These are phyloP conservation scores for Ornithorhynchus anatinus DNA, from an alignment of 2,113 vertebrate species.

Conservation along the genomic window DNA sequence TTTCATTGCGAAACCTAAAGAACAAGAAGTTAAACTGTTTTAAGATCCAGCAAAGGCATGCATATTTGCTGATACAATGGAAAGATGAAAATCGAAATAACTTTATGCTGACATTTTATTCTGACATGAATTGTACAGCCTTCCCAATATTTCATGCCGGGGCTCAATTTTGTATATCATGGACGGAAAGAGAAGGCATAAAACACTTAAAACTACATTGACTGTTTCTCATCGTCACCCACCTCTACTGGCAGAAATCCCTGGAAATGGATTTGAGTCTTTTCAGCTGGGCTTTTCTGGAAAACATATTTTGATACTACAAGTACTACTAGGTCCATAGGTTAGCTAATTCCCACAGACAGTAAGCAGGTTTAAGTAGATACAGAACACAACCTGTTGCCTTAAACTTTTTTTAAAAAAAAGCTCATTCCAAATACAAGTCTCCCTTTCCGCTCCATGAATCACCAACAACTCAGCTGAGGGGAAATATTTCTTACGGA, in stretches of 20 bases:
- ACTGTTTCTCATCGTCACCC: conserved; percentile 21
- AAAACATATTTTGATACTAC: not conserved
- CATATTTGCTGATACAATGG: conserved; percentile 39
- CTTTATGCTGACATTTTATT: conserved; percentile 45
- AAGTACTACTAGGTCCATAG: not conserved
- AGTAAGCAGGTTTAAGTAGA: conserved; percentile 4
- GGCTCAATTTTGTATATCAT: conserved; percentile 45
- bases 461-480: not conserved
- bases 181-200: conserved; percentile 45
- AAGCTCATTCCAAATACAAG: not conserved
- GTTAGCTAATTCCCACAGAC: not conserved
- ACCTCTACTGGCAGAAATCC: conserved; percentile 31
- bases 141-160: conserved; percentile 38
- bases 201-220: conserved; percentile 22
- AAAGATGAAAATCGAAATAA: conserved; percentile 61
- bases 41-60: conserved; percentile 40
- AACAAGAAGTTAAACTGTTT: conserved; percentile 31
- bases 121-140: conserved; percentile 57
- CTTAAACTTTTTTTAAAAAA: not conserved
- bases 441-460: not conserved
- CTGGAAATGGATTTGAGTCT: not conserved
- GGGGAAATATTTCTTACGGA: not conserved
- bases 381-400: conserved; percentile 2
- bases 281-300: not conserved
- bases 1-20: conserved; percentile 32